Conservation (phyloP, 2,888 invertebrate species). For the Phyto melanocephala region DNA sequence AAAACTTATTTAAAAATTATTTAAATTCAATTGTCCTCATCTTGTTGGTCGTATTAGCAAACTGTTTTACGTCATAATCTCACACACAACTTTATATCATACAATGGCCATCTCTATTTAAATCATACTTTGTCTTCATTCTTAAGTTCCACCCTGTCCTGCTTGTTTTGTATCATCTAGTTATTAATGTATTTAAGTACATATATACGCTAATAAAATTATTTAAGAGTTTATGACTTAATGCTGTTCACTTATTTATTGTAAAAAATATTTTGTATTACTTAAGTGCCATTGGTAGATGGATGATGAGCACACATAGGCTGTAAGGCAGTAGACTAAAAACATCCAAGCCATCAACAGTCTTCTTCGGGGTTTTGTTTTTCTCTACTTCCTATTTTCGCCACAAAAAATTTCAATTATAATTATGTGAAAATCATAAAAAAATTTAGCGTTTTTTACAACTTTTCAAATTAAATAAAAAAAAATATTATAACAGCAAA, state of each 20-base stretch:
- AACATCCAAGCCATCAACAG: not conserved
- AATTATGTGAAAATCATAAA: slow-evolving; percentile 75
- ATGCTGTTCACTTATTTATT: slow-evolving; percentile 76
- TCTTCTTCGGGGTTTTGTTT: not conserved
- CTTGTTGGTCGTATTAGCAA: no score
- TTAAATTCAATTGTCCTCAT: no score
- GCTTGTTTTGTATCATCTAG: not conserved
- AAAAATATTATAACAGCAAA: not conserved
- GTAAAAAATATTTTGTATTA: slow-evolving; percentile 62
- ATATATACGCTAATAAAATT: not conserved
- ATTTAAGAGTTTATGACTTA: slow-evolving; percentile 75
- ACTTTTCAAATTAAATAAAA: slow-evolving; percentile 2
- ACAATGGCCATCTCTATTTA: no score
- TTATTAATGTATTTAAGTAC: not conserved
- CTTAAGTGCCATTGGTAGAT: not conserved
- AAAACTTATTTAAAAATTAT: no score
- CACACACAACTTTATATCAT: no score
- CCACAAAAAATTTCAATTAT: slow-evolving; percentile 74
- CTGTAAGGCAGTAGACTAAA: not conserved
- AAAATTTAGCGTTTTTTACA: slow-evolving; percentile 51
- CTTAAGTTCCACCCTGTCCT: not conserved
- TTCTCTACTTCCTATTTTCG: not conserved
- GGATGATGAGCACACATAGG: not conserved
- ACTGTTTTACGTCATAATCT: no score
- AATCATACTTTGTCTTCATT: not conserved